Base-by-base conservation (phyloP, 64 coral and sea anemone species). In the Cladopsammia gracilis region DNA sequence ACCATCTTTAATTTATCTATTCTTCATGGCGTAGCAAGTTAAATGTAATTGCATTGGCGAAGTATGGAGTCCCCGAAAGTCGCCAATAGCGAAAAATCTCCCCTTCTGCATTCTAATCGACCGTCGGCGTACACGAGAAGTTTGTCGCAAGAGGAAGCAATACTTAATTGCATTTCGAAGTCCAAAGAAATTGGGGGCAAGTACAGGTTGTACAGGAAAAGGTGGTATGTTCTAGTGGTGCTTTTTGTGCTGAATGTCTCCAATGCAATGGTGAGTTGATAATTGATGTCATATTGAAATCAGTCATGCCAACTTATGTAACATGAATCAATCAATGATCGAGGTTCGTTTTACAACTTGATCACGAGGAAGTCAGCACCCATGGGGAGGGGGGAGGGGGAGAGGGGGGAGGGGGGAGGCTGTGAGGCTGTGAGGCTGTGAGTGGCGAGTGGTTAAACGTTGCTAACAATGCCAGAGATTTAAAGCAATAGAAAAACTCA, bases 151-250 rank as follows among this genome's bases (percentile, higher is more conserved):
- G 92, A 89, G 59, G 92, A 94, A 69, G 87, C 77, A 3, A 94
- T 94, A 65, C 86, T 94, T 18, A 49, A n/a, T n/a, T n/a, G 25
- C 4, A 62, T 83, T 58, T 75, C 25, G 25, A 89, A 44, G 43
- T 89, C 91, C 0, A 64, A 23, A 87, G 56, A 48, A 9, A 71
- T 94, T 74, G 7, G 3, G 9, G 43, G 14, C 46, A 50, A 48
- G 23, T 95, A 95, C 62, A 85, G 82, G 9, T 82, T 96, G n/a
- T 98, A 96, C 18, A 61, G 82, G 45, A 86, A 87, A 70, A 76
- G 97, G 73, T 98, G 97, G 97, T 98, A 90, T 45, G 93, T 98
- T 91, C 87, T 98, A 2, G 34, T 90, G 5, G 97, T 96, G 4
- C 85, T 98, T 14, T 93, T 87, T 74, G 46, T 98, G 22, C 53